Percentiles rank a stretch among this genome's conserved stretches.
Conservation (phyloP, 1,140 invertebrate species). For the Stegodyphus dumicola region DNA sequence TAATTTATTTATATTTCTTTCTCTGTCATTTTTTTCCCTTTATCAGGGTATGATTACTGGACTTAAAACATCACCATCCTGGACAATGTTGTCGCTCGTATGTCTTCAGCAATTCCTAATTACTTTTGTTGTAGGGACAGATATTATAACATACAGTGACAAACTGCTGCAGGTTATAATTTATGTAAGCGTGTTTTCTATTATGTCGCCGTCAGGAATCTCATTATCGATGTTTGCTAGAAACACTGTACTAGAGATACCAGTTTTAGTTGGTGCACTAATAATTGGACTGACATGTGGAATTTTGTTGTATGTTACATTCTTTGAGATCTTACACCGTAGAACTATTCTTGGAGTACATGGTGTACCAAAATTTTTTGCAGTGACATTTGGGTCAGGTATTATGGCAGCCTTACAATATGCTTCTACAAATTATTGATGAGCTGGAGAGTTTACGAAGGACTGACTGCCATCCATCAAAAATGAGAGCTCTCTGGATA, state of each 20-base stretch:
- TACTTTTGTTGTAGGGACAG: constrained; percentile 2
- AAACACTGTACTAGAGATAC: not conserved
- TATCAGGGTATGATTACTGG: not conserved
- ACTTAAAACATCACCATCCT: too few relatives aligned
- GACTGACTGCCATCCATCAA: too few relatives aligned
- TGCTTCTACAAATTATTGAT: not conserved
- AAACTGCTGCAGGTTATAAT: not conserved
- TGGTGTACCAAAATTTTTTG: not conserved
- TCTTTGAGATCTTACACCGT: constrained; percentile 14
- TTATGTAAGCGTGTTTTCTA: not conserved
- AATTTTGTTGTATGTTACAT: constrained; percentile 23
- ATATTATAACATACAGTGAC: not conserved
- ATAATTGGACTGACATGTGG: constrained; percentile 2
- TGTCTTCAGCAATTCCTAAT: constrained; percentile 12
- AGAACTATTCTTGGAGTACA: not conserved
- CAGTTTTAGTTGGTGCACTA: not conserved
- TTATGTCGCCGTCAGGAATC: constrained; percentile 21
- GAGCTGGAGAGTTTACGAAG: too few relatives aligned
- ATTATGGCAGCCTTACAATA: not conserved
- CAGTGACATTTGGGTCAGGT: not conserved
- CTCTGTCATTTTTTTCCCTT: not conserved
- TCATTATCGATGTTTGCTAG: not conserved
- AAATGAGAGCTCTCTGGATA: too few relatives aligned
- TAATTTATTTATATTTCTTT: not conserved
- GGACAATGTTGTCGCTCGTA: not conserved